Evolutionary conservation across 2,113 vertebrate genomes (phyloP).

Genomic region (Isichthys henryi): DNA sequence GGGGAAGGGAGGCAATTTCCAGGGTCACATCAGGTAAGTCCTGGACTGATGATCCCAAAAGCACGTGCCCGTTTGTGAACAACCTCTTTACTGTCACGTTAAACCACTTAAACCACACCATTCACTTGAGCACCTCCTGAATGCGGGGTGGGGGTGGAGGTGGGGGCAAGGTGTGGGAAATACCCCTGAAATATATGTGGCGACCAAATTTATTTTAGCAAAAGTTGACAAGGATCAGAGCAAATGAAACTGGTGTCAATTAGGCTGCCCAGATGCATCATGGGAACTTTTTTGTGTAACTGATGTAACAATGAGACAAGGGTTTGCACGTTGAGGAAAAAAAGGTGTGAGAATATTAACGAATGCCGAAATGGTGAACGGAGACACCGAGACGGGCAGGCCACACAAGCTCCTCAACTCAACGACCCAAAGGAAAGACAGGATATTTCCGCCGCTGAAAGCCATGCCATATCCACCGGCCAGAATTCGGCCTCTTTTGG

Average conservation of each 20-base stretch:
- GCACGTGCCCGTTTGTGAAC: conserved; percentile 42
- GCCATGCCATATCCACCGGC: neutral
- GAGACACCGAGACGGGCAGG: neutral
- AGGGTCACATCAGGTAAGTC: neutral
- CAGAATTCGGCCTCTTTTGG: neutral
- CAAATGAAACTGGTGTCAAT: conserved; percentile 44
- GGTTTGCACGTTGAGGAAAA: neutral
- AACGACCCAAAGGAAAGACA: neutral
- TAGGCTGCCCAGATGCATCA: conserved; percentile 44
- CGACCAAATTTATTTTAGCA: conserved; percentile 29
- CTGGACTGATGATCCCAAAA: neutral
- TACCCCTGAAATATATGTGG: conserved; percentile 55
- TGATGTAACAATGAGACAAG: neutral
- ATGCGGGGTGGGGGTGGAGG: conserved; percentile 27
- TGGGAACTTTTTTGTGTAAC: conserved; percentile 25
- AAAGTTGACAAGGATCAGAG: conserved; percentile 32
- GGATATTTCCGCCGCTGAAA: neutral
- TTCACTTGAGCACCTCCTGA: neutral
- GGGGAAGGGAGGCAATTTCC: neutral
- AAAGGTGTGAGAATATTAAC: neutral
- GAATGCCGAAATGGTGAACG: neutral
- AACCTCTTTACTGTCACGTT: conserved; percentile 23
- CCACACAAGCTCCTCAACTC: neutral
- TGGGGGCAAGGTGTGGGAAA: conserved; percentile 26
- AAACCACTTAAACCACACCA: neutral